A percentile compares a stretch with the other conserved stretches of the same genome.
These are phyloP conservation scores for Syrphus vitripennis DNA, from an alignment of 2,888 invertebrate genomes.

Conservation along the genomic window DNA sequence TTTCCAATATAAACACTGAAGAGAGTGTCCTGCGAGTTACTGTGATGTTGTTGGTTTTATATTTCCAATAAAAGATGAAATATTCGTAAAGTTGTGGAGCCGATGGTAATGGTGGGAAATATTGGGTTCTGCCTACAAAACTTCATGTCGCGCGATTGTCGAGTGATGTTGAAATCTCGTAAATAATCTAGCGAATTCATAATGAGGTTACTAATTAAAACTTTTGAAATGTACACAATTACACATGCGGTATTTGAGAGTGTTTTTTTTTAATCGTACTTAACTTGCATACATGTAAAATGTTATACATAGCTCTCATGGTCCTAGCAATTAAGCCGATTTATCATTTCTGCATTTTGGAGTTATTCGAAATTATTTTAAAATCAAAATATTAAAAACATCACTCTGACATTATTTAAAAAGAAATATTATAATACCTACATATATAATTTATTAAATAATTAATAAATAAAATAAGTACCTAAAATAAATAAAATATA, in stretches of 20 bases:
- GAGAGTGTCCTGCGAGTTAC: not conserved
- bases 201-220: conserved; percentile 61
- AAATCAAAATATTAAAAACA: too few species aligned
- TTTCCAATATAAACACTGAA: conserved; percentile 28
- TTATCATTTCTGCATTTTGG: too few species aligned
- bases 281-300: not conserved
- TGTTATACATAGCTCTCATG: not conserved
- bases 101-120: not conserved
- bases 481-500: too few species aligned
- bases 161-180: conserved; percentile 10
- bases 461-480: too few species aligned
- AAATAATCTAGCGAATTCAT: conserved; percentile 52
- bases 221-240: not conserved
- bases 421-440: too few species aligned
- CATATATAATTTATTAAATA: too few species aligned
- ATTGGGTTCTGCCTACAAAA: conserved; percentile 10
- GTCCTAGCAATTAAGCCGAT: not conserved
- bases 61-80: conserved; percentile 1
- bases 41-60: conserved; percentile 2
- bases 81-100: not conserved
- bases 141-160: conserved; percentile 9
- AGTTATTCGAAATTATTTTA: too few species aligned
- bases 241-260: not conserved
- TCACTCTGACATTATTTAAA: too few species aligned
- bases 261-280: too few species aligned